Base-by-base conservation (phyloP, 2,888 invertebrate genomes). In the Epirrita christyi region DNA sequence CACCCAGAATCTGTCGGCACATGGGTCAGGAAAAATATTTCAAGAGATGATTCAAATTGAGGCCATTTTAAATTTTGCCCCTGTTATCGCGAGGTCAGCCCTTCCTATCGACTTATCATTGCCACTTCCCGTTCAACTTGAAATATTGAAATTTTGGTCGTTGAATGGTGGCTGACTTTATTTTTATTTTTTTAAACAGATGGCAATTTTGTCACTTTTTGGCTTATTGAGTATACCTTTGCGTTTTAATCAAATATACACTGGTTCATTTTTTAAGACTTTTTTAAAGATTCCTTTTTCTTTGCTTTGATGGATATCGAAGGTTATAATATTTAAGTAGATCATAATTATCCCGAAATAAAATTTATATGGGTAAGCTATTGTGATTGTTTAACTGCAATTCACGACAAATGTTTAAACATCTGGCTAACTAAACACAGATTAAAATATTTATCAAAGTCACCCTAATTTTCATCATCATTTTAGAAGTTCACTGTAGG, bases 51-150 rank as follows among this genome's bases (percentile, higher is more conserved):
- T 40, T 51, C 37, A 27, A 53, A 54, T 42, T 42, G 50, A 27
- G 49, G 54, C 58, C 58, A 53, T 59, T 54, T 50, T 42, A 45
- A 49, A 53, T 56, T 41, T 46, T 13, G 56, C 38, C 54, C 57
- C 53, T 38, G 57, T 47, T 65, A 65, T 63, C 65, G 74, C 78
- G 76, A 80, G 87, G 87, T 86, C 87, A 83, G 80, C 73, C 79
- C 79, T 83, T 86, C 85, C 83, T 83, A 85, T 84, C 83, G 76
- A 71, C 76, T 42, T 77, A 80, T 78, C 81, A 76, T 63, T 64
- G 66, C 68, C 74, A 73, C 73, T 82, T 85, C 84, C 86, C 78
- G 81, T 81, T 79, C 69, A 66, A 72, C 72, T 73, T 74, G 70
- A 74, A 75, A 76, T 78, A 76, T 66, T 59, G 29, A 47, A 59